These are phyloP conservation scores for Oegoconia quadripuncta DNA, from an alignment of 2,888 invertebrate species.

Conservation along the genomic window DNA sequence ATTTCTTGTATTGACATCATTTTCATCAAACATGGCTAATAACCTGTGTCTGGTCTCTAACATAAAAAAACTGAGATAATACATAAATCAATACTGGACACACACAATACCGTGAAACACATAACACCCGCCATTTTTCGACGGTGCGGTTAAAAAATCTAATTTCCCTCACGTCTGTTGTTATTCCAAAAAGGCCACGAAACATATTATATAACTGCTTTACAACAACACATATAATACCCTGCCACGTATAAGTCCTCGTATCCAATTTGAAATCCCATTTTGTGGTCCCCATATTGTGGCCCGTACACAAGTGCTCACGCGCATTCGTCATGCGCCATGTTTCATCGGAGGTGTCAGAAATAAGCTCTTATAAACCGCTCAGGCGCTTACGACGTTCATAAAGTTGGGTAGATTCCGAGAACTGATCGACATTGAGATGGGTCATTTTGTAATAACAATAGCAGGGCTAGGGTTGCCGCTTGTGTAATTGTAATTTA, in stretches of 20 bases:
- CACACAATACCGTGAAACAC: too few species aligned
- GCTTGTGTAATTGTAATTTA: too few species aligned
- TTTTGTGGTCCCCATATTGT: slow-evolving; percentile 43
- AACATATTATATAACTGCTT: too few species aligned
- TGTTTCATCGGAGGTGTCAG: slow-evolving; percentile 73
- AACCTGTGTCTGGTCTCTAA: too few species aligned
- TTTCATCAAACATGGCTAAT: too few species aligned
- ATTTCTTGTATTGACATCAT: too few species aligned
- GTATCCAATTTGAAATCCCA: slow-evolving; percentile 49
- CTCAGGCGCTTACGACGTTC: slow-evolving; percentile 53
- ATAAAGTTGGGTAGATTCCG: slow-evolving; percentile 46
- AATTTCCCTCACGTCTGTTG: too few species aligned
- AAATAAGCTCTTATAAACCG: slow-evolving; percentile 69
- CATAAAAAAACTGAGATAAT: too few species aligned
- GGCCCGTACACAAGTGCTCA: slow-evolving; percentile 34
- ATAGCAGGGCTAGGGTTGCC: slow-evolving; percentile 56
- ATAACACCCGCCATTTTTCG: too few species aligned
- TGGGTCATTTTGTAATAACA: slow-evolving; percentile 76
- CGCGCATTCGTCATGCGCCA: slow-evolving; percentile 60
- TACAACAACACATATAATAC: neutral
- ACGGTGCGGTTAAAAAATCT: too few species aligned
- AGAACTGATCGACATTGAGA: slow-evolving; percentile 73
- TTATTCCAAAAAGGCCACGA: too few species aligned
- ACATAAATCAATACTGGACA: too few species aligned
- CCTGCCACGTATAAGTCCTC: slow-evolving; percentile 31